Conservation (phyloP, 2,888 invertebrate genomes). For the Dascillus cervinus region DNA sequence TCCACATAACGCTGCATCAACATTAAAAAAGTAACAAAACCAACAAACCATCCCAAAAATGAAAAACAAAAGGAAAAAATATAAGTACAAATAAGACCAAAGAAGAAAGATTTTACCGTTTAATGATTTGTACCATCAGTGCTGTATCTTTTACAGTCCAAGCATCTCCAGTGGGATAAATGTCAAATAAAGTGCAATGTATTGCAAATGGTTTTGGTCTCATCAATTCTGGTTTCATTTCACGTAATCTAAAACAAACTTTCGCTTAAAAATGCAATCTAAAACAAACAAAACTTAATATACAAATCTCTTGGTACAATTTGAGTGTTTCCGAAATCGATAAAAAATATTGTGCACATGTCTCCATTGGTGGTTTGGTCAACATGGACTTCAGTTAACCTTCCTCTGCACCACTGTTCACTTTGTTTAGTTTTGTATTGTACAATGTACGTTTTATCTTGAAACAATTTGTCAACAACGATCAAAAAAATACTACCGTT, state of each 20-base stretch:
- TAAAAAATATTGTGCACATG: constrained; percentile 51
- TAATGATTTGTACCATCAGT: constrained; percentile 52
- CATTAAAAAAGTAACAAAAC: no score
- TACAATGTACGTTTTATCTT: constrained; percentile 58
- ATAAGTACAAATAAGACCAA: no score
- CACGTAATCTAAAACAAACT: constrained; percentile 41
- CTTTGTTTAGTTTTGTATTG: constrained; percentile 48
- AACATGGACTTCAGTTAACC: constrained; percentile 37
- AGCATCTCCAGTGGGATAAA: constrained; percentile 43
- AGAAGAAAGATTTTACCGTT: no score
- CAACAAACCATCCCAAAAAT: no score
- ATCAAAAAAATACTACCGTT: neutral
- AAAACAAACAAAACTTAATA: constrained; percentile 9
- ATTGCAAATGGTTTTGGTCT: constrained; percentile 48
- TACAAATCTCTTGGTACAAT: constrained; percentile 45
- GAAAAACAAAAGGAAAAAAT: no score
- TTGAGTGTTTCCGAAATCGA: constrained; percentile 57
- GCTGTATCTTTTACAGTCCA: constrained; percentile 51
- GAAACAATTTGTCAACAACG: constrained; percentile 11
- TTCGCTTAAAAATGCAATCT: constrained; percentile 8
- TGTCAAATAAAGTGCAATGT: constrained; percentile 52
- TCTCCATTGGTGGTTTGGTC: no score
- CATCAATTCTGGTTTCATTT: constrained; percentile 43
- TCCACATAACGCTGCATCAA: no score
- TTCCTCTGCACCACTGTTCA: constrained; percentile 60